These are phyloP conservation scores for Turnix velox DNA, from an alignment of 2,113 vertebrate genomes.

Conservation along the genomic window DNA sequence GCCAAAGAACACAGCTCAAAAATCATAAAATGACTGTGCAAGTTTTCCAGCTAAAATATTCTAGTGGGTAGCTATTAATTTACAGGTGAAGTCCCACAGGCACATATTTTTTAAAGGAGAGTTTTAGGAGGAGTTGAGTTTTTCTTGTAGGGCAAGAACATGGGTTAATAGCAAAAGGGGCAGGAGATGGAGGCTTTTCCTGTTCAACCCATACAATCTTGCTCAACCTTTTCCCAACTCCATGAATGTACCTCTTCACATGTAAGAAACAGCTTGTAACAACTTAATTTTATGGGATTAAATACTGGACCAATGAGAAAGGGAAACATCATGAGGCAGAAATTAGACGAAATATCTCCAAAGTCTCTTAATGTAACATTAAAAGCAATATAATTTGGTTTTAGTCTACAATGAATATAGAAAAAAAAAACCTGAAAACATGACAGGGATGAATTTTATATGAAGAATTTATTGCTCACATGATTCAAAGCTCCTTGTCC, in stretches of 20 bases:
- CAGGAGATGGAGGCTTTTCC: rapidly evolving
- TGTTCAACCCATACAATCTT: neutral
- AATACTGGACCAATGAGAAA: constrained; percentile 18
- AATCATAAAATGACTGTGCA: constrained; percentile 31
- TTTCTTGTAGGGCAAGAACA: neutral
- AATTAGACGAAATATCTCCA: constrained; percentile 22
- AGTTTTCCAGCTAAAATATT: neutral
- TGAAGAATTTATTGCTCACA: constrained; percentile 12
- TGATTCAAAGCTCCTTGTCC: neutral
- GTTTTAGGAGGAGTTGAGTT: neutral
- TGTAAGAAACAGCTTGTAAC: neutral
- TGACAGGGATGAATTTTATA: constrained; percentile 1
- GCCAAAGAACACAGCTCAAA: neutral
- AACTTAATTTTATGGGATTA: constrained; percentile 35
- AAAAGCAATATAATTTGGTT: constrained; percentile 37
- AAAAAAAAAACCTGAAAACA: constrained; percentile 30
- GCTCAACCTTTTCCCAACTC: neutral
- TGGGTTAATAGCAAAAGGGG: neutral
- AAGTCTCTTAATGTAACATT: constrained; percentile 9
- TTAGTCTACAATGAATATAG: constrained; percentile 1
- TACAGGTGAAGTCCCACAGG: neutral
- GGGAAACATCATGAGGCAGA: constrained; percentile 18
- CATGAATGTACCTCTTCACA: neutral
- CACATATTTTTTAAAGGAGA: neutral
- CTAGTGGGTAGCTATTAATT: neutral